Base-by-base conservation (phyloP, 2,888 invertebrate genomes). In the Dermolepida albohirtum region DNA sequence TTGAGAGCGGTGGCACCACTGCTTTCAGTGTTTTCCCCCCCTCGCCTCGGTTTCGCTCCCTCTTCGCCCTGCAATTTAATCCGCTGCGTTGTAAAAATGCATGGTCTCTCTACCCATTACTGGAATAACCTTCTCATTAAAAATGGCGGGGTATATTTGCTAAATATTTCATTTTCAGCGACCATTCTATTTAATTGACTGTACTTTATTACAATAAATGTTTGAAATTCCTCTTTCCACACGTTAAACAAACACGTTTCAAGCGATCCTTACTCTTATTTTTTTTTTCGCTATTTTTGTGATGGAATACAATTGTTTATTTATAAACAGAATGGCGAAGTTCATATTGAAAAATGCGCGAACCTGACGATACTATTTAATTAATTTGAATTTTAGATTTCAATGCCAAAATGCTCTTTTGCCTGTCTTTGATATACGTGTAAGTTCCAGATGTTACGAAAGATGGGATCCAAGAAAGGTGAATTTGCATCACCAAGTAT, bases 61-160 rank as follows among this genome's bases (percentile, higher is more conserved):
- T 47, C 27, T 27, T 57, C 55, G n/a, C 39, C 55, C 16, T 16
- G 14, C 41, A 63, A 54, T 54, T 39, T 66, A 55, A 66, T 66
- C 66, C 52, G 44, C 54, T 66, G 22, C 41, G 34, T 34, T 51
- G 51, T 29, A 51, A 51, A 51, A 51, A 51, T 34, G 34, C 34
- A 34, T 34, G 34, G 14, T 47, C 10, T 47, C 12, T 44, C 8
- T 12, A 47, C 47, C 16, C 17, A n/a, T 16, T 47, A 47, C 2
- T 14, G 47, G 2, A 8, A 17, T 47, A 14, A 14, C 14, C 47
- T 14, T 16, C 47, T 47, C 14, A 47, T 47, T 47, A 17, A 47
- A 17, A 47, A 14, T 12, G 47, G 47, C 1, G 14, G 1, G 16
- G 17, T 14, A 16, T 16, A 14, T 44, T 44, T 14, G 44, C 44